Evolutionary conservation across 2,888 invertebrate species (phyloP).

Genomic region (Venusia cambrica): DNA sequence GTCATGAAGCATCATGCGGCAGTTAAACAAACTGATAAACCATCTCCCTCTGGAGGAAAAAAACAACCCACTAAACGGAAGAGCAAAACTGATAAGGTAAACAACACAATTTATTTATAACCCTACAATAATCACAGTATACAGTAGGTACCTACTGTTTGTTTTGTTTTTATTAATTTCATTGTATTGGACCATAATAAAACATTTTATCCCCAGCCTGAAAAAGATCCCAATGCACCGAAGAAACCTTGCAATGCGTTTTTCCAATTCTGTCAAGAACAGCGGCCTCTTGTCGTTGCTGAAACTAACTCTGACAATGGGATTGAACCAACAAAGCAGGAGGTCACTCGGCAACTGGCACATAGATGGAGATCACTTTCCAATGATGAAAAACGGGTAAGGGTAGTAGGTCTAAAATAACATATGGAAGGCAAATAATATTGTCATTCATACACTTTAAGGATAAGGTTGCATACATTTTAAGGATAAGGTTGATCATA

Average conservation of each 20-base stretch:
- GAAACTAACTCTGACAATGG: slow-evolving; percentile 83
- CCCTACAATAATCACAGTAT: no score
- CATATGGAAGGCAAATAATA: no score
- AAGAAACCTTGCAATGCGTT: slow-evolving; percentile 91
- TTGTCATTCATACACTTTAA: no score
- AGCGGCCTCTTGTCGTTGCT: slow-evolving; percentile 86
- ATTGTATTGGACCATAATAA: no score
- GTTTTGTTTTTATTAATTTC: no score
- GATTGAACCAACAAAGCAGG: slow-evolving; percentile 86
- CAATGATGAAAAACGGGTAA: slow-evolving; percentile 86
- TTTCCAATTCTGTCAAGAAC: slow-evolving; percentile 90
- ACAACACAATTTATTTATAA: no score
- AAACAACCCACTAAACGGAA: slow-evolving; percentile 79
- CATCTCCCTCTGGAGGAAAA: slow-evolving; percentile 49
- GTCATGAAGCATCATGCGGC: slow-evolving; percentile 47
- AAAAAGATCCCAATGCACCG: slow-evolving; percentile 87
- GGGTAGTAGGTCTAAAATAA: background rate
- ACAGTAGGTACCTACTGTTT: no score
- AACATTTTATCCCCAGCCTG: slow-evolving; percentile 46
- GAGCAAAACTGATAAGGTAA: slow-evolving; percentile 82
- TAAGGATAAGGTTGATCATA: no score
- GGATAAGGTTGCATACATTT: no score
- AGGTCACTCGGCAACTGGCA: slow-evolving; percentile 87
- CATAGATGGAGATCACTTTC: slow-evolving; percentile 87
- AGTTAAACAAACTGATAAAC: slow-evolving; percentile 58